A percentile compares a stretch with the other conserved stretches of the same genome.
These are phyloP conservation scores for Taeniopygia guttata DNA, from an alignment of 2,797 vertebrate species.

Conservation along the genomic window DNA sequence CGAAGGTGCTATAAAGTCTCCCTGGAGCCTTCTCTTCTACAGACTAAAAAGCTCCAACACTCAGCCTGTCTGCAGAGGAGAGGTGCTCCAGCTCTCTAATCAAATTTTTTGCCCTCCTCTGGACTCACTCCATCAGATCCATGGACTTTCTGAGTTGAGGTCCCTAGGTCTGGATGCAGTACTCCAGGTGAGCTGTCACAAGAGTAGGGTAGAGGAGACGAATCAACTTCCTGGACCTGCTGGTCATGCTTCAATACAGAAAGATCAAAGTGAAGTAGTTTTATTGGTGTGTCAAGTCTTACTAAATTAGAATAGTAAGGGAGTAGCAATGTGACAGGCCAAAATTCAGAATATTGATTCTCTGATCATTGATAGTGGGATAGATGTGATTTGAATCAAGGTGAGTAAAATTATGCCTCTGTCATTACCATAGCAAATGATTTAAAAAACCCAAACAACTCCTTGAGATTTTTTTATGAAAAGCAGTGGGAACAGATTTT, in stretches of 20 bases:
- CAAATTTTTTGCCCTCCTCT: background rate
- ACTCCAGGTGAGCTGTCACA: background rate
- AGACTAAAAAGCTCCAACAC: background rate
- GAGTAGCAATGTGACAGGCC: background rate
- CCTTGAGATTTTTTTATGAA: background rate
- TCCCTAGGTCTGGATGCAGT: background rate
- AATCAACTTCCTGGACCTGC: background rate
- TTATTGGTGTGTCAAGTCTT: background rate
- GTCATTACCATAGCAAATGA: background rate
- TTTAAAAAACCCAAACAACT: background rate
- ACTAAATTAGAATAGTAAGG: background rate
- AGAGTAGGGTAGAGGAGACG: background rate
- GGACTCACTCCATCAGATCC: background rate
- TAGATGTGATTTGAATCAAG: background rate
- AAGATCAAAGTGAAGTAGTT: background rate
- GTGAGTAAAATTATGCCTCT: background rate
- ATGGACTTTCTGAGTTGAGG: background rate
- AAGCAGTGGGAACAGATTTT: background rate
- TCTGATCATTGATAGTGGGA: background rate
- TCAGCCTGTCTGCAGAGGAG: background rate
- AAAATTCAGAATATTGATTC: background rate
- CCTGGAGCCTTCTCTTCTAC: background rate
- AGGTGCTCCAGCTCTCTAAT: background rate
- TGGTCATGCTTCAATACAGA: background rate
- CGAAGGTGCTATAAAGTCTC: background rate